A percentile compares a stretch with the other conserved stretches of the same genome.
Conservation (phyloP, 1,140 invertebrate species). For the Dendrolimus kikuchii region DNA sequence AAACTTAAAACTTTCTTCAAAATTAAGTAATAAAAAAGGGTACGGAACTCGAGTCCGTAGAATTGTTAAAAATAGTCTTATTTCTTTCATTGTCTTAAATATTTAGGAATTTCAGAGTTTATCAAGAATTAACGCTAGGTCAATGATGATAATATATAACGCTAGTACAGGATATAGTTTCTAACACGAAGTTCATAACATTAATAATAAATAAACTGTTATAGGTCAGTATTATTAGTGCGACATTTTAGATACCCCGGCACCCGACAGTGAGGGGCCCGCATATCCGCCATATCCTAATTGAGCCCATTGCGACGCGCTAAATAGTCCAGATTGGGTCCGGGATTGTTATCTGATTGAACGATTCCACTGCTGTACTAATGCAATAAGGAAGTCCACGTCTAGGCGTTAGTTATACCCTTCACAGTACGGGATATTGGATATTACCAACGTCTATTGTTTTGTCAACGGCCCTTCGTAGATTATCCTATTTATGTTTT, state of each 20-base stretch:
- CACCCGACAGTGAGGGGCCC: constrained; percentile 53
- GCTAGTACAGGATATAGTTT: neutral
- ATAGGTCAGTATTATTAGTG: no score
- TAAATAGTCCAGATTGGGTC: constrained; percentile 65
- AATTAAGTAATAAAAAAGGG: no score
- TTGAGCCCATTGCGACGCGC: constrained; percentile 62
- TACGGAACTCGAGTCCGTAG: no score
- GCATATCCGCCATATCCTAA: constrained; percentile 67
- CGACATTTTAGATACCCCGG: constrained; percentile 13
- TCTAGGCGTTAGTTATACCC: constrained; percentile 26
- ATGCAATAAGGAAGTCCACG: constrained; percentile 63
- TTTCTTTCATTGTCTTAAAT: no score
- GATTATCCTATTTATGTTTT: no score
- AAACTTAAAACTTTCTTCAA: no score
- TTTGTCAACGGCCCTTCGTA: constrained; percentile 3
- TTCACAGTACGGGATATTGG: constrained; percentile 33
- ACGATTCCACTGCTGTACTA: constrained; percentile 39
- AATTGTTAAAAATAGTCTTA: no score
- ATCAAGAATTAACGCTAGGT: no score
- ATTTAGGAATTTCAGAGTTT: no score
- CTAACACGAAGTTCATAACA: neutral
- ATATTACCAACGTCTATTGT: constrained; percentile 29
- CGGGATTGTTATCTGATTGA: constrained; percentile 60
- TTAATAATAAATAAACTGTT: no score
- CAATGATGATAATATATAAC: no score